Evolutionary conservation across 2,888 invertebrate species (phyloP).

Genomic region (Pseudeuparius sepicola): DNA sequence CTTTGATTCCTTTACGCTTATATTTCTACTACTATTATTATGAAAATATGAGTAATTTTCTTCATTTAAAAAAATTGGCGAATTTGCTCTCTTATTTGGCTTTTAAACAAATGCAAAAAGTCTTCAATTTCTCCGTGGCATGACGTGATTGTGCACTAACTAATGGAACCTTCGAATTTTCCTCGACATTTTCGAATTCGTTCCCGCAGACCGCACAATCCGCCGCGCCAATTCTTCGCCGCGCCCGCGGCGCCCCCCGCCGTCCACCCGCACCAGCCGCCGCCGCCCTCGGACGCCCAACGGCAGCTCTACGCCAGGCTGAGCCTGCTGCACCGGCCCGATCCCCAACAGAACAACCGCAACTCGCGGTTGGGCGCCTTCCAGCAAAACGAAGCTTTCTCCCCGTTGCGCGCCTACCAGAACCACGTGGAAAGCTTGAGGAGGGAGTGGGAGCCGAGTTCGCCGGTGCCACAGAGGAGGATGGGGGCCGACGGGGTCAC

Average conservation of each 20-base stretch:
- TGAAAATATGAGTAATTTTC: too few species aligned
- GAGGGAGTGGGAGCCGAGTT: constrained; percentile 16
- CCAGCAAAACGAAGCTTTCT: constrained; percentile 26
- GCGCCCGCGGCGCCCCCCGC: constrained; percentile 25
- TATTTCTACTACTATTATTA: too few species aligned
- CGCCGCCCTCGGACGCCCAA: constrained; percentile 17
- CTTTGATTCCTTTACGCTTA: too few species aligned
- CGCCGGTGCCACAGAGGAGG: constrained; percentile 21
- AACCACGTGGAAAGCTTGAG: constrained; percentile 29
- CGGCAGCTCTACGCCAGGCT: constrained; percentile 17
- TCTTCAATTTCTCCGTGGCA: too few species aligned
- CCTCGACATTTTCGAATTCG: too few species aligned
- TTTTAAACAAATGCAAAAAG: too few species aligned
- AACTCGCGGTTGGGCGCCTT: constrained; percentile 32
- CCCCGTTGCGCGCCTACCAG: constrained; percentile 33
- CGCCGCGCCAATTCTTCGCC: constrained; percentile 30
- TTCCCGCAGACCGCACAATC: too few species aligned
- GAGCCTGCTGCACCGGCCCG: constrained; percentile 11
- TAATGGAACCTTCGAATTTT: too few species aligned
- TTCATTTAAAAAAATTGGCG: too few species aligned
- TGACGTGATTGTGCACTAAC: too few species aligned
- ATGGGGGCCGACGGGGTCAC: constrained; percentile 14
- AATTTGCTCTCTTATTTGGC: too few species aligned
- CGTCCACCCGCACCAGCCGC: constrained; percentile 22
- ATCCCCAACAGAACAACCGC: too few species aligned